Evolutionary conservation across 2,888 invertebrate species (phyloP), one percentile per base, ranked within the genome.

Genomic region (Mellilla xanthometata): DNA sequence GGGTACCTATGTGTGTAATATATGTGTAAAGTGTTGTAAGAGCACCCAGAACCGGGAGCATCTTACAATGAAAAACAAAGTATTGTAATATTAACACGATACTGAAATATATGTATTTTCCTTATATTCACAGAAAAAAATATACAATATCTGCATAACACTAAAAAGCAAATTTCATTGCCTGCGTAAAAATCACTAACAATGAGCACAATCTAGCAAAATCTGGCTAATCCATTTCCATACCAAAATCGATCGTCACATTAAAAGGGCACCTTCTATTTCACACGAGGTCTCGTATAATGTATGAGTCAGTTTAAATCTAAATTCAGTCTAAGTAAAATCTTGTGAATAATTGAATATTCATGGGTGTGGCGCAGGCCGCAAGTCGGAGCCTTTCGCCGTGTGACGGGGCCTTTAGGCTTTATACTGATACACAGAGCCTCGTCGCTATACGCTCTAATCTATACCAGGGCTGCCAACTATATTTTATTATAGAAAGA

Each of bases 341-440:
- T 80, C 79, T 80, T 72, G 73, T 76, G 76, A 80, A 77, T 78
- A 77, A 76, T 77, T 83, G 82, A 83, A 86, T 87, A 87, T 86
- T 84, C 83, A 87, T 84, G 64, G n/a, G 72, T 62, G 68, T 75
- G 73, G 63, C 72, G 77, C 77, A 77, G 78, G 74, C 81, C 81
- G 77, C 83, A 83, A 85, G 81, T 82, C 80, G 82, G 72, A 65
- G n/a, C n/a, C 72, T 72, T 71, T 63, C 60, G 48, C 62, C 65
- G 63, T 72, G 76, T 76, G 72, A 76, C 71, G 71, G 72, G 76
- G 79, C 80, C 75, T 75, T 70, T 72, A 68, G 67, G 66, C 57
- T 62, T 54, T 47, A 48, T 44, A 58, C 56, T 54, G 47, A 52
- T 40, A 42, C 52, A 24, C 35, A 19, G 30, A 11, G 26, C 29